These are phyloP conservation scores for Lordiphosa andalusiaca DNA, from an alignment of 2,888 invertebrate genomes.

Conservation along the genomic window DNA sequence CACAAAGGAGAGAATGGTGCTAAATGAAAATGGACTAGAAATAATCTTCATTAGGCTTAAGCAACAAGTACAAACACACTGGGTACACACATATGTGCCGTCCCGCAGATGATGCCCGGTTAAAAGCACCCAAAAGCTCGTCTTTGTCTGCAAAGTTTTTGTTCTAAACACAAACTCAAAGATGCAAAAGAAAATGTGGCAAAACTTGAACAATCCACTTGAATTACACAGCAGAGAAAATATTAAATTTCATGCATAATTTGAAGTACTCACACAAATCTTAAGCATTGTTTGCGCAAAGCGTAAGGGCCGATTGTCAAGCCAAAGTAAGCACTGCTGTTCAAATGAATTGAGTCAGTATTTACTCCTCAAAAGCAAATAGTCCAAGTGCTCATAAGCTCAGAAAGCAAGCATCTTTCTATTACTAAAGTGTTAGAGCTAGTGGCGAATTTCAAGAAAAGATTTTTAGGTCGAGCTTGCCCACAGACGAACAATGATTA, in stretches of 20 bases:
- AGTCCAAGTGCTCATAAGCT: too few species aligned
- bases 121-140: too few species aligned
- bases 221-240: slow-evolving; percentile 6
- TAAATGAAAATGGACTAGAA: slow-evolving; percentile 66
- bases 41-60: slow-evolving; percentile 68
- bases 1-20: slow-evolving; percentile 39
- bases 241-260: slow-evolving; percentile 34
- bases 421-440: too few species aligned
- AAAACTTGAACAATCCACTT: slow-evolving; percentile 12
- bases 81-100: not conserved
- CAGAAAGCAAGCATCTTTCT: too few species aligned
- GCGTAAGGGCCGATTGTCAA: too few species aligned
- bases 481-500: too few species aligned
- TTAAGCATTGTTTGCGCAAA: slow-evolving; percentile 4
- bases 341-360: too few species aligned
- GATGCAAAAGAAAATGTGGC: not conserved
- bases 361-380: too few species aligned
- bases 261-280: slow-evolving; percentile 29
- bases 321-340: too few species aligned
- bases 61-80: slow-evolving; percentile 50
- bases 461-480: too few species aligned
- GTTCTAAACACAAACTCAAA: not conserved
- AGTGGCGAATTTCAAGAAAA: too few species aligned
- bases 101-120: too few species aligned
- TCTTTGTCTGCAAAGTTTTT: not conserved